A percentile compares a stretch with the other conserved stretches of the same genome.
Conservation (phyloP, 2,797 vertebrate species). For the Myotis pilosus region DNA sequence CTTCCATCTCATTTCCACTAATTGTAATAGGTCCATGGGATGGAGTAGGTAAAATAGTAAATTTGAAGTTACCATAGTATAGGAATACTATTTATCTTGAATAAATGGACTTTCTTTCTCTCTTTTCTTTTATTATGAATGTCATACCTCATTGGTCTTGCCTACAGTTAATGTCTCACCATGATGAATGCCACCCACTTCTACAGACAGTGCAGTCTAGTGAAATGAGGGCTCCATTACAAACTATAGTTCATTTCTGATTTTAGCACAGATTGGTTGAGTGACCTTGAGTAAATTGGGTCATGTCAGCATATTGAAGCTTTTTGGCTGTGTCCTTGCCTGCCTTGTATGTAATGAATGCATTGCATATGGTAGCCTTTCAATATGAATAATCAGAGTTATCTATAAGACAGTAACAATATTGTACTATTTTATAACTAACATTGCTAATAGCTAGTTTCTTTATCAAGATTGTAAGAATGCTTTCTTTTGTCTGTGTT, state of each 20-base stretch:
- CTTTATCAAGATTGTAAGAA: neutral
- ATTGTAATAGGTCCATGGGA: neutral
- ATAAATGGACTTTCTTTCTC: neutral
- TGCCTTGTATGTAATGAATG: neutral
- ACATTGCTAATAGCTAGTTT: neutral
- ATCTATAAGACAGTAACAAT: neutral
- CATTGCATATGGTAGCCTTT: neutral
- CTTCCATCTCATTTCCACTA: neutral
- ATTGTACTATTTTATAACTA: neutral
- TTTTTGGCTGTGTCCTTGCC: neutral
- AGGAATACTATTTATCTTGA: neutral
- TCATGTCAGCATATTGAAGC: neutral
- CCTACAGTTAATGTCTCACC: constrained; percentile 9
- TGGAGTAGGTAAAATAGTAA: neutral
- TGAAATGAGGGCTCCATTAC: neutral
- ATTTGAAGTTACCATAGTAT: neutral
- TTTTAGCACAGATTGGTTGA: constrained; percentile 20
- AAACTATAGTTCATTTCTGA: neutral
- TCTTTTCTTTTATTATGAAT: neutral
- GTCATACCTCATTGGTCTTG: constrained; percentile 7
- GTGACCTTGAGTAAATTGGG: constrained; percentile 47
- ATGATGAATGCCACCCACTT: constrained; percentile 23
- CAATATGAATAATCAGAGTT: neutral
- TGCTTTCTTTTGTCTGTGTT: neutral
- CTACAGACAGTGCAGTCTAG: neutral